Conservation (phyloP, 2,888 invertebrate genomes). For the Lypha dubia region DNA sequence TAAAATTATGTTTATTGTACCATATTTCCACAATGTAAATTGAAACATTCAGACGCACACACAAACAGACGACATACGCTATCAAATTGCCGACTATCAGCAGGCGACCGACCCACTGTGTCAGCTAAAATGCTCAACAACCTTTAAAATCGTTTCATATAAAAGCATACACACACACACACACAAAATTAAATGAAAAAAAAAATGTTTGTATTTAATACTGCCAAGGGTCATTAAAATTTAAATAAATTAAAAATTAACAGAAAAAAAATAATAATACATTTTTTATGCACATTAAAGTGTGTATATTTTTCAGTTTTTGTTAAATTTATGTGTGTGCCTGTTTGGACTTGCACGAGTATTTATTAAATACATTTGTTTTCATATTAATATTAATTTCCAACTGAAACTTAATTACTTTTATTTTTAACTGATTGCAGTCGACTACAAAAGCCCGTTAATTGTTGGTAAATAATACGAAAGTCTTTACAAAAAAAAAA, state of each 20-base stretch:
- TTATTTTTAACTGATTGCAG: constrained; percentile 15
- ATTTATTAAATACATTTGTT: constrained; percentile 32
- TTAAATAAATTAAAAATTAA: constrained; percentile 69
- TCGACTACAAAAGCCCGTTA: constrained; percentile 39
- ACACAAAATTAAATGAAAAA: constrained; percentile 40
- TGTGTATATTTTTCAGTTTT: constrained; percentile 35
- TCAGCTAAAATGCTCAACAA: constrained; percentile 48
- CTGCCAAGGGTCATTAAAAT: constrained; percentile 71
- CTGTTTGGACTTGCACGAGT: neutral
- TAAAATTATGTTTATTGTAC: constrained; percentile 33
- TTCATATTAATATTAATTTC: constrained; percentile 27
- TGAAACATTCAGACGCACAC: constrained; percentile 47
- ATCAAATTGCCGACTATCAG: constrained; percentile 42
- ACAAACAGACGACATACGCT: neutral
- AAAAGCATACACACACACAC: constrained; percentile 14
- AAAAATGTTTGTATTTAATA: constrained; percentile 26
- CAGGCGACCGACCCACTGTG: constrained; percentile 44
- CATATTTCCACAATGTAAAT: constrained; percentile 63
- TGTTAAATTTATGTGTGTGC: neutral
- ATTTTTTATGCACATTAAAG: constrained; percentile 67
- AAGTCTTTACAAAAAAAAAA: constrained; percentile 6
- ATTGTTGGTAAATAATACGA: constrained; percentile 34
- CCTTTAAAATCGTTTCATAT: constrained; percentile 38
- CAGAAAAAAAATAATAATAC: constrained; percentile 48
- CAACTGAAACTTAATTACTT: constrained; percentile 32